Evolutionary conservation across 2,113 vertebrate genomes (phyloP).

Genomic region (Macaca nemestrina): DNA sequence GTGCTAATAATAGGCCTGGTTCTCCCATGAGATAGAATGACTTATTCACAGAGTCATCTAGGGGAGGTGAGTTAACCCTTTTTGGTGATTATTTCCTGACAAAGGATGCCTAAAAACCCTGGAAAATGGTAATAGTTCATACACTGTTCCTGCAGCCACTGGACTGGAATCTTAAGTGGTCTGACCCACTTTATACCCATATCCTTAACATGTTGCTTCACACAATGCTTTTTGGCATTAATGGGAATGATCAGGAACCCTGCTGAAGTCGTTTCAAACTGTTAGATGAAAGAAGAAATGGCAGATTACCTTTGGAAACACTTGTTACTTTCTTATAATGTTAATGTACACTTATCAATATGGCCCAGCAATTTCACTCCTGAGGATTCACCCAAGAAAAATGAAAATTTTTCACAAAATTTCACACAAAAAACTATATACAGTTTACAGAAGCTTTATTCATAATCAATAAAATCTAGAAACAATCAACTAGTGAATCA

Average conservation of each 20-base stretch:
- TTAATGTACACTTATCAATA: not conserved
- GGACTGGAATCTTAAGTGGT: not conserved
- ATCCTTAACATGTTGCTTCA: not conserved
- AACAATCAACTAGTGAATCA: not conserved
- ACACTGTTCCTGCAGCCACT: not conserved
- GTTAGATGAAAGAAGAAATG: not conserved
- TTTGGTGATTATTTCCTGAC: not conserved
- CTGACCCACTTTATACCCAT: not conserved
- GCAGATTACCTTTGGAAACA: not conserved
- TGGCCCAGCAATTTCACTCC: not conserved
- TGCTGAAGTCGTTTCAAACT: not conserved
- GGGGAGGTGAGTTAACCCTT: not conserved
- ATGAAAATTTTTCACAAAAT: not conserved
- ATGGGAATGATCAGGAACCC: not conserved
- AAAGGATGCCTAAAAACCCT: not conserved
- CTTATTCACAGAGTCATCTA: conserved; percentile 54
- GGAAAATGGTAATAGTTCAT: not conserved
- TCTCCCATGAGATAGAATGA: conserved; percentile 24
- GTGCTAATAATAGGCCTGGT: conserved; percentile 51
- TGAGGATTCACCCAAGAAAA: not conserved
- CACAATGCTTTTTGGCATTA: not conserved
- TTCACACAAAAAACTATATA: not conserved
- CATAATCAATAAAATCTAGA: not conserved
- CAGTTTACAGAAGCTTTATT: not conserved
- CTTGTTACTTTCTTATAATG: not conserved